Conservation (phyloP, 2,113 vertebrate species). For the Tonatia bakeri region DNA sequence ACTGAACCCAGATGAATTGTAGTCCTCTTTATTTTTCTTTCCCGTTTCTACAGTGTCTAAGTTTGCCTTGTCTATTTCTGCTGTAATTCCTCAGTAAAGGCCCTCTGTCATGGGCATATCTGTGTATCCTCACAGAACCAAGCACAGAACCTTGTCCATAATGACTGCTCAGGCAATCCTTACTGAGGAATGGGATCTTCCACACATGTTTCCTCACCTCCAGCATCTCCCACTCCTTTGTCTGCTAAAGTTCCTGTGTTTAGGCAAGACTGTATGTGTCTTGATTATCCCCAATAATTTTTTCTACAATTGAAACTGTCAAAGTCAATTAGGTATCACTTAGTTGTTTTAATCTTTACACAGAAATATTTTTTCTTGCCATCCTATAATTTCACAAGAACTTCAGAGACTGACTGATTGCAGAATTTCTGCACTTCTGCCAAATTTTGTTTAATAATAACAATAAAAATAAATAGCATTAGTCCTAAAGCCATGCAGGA, state of each 20-base stretch:
- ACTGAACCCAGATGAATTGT: background rate
- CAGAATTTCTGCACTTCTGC: constrained; percentile 66
- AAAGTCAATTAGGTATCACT: constrained; percentile 67
- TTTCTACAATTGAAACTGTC: constrained; percentile 61
- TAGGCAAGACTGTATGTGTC: background rate
- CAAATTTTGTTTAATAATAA: constrained; percentile 73
- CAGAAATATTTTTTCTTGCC: constrained; percentile 70
- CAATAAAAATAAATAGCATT: constrained; percentile 70
- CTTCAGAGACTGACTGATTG: constrained; percentile 65
- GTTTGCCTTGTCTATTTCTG: background rate
- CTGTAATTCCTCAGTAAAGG: background rate
- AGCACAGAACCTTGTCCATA: background rate
- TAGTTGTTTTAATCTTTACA: constrained; percentile 71
- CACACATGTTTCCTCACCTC: background rate
- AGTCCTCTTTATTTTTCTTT: too few species aligned
- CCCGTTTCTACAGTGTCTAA: background rate
- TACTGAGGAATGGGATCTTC: background rate
- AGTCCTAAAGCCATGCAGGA: constrained; percentile 38
- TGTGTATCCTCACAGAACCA: background rate
- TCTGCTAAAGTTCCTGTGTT: background rate
- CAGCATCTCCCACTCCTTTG: background rate
- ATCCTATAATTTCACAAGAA: constrained; percentile 66
- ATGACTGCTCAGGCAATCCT: background rate
- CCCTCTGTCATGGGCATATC: background rate
- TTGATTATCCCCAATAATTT: constrained; percentile 5